These are phyloP conservation scores for Linyphia triangularis DNA, from an alignment of 2,888 invertebrate genomes.

Conservation along the genomic window DNA sequence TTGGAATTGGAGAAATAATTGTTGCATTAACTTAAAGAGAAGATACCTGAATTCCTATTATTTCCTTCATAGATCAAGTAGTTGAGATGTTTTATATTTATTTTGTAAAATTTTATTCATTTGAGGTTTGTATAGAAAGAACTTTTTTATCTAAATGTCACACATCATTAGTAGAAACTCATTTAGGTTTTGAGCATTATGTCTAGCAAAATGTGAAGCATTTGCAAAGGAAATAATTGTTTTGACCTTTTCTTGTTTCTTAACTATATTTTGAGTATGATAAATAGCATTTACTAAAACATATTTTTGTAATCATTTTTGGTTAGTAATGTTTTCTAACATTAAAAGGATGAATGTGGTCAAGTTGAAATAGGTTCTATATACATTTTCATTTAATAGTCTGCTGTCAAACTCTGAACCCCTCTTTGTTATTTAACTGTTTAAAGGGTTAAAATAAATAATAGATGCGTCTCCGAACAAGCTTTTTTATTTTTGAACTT, in stretches of 20 bases:
- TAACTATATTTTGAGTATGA: conserved; percentile 8
- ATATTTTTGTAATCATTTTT: conserved; percentile 29
- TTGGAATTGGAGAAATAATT: not conserved
- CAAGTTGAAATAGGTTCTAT: not conserved
- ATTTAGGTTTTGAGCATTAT: conserved; percentile 22
- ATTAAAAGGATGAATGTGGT: not conserved
- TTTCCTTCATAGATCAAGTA: not conserved
- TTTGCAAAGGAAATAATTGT: not conserved
- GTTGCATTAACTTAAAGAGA: not conserved
- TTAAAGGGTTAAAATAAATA: no score
- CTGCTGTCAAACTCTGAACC: no score
- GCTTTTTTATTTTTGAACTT: no score
- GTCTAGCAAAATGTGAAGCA: not conserved
- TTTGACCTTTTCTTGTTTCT: conserved; percentile 8
- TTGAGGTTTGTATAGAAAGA: not conserved
- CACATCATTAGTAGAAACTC: conserved; percentile 10
- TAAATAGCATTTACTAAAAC: conserved; percentile 15
- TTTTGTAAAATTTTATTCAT: not conserved
- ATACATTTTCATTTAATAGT: not conserved
- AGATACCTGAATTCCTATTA: not conserved
- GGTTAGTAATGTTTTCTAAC: not conserved
- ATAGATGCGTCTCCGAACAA: no score
- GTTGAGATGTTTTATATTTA: not conserved
- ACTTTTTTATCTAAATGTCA: conserved; percentile 9
- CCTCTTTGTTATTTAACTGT: no score